phyloP scores from a whole-genome alignment of 2,797 vertebrate genomes.

The Falco naumanni region DNA sequence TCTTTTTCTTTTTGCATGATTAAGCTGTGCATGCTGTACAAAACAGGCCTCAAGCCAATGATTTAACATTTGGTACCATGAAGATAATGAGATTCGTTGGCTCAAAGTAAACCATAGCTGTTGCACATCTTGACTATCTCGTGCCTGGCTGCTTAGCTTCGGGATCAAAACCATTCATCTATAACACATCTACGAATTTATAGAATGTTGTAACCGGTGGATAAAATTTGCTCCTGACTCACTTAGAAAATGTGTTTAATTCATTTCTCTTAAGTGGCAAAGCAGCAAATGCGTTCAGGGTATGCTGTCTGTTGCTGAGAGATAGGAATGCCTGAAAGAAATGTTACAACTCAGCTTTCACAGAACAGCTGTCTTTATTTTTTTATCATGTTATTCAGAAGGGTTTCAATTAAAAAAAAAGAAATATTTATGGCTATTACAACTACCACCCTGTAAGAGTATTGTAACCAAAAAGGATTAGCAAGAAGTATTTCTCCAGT shows the following conservation, averaged over 20 bases:
- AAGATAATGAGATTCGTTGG: neutral
- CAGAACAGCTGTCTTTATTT: neutral
- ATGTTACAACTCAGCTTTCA: neutral
- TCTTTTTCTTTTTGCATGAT: neutral
- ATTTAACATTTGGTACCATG: slow-evolving; percentile 9
- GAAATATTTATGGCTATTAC: neutral
- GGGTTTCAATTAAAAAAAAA: neutral
- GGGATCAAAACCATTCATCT: slow-evolving; percentile 1
- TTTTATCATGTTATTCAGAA: neutral
- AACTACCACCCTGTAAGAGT: neutral
- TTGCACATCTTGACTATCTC: neutral
- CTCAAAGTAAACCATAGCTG: neutral
- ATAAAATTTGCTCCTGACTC: neutral
- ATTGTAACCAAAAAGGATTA: neutral
- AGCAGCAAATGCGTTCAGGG: neutral
- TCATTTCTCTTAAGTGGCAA: neutral
- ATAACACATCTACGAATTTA: neutral
- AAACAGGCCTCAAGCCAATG: neutral
- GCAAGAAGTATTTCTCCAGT: neutral
- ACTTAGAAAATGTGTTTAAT: neutral
- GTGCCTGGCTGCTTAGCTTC: neutral
- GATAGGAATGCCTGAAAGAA: neutral
- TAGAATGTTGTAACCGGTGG: neutral
- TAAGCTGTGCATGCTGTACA: neutral
- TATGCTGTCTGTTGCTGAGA: neutral